Evolutionary conservation across 1,140 invertebrate species (phyloP).

Genomic region (Drosophila sproati): DNA sequence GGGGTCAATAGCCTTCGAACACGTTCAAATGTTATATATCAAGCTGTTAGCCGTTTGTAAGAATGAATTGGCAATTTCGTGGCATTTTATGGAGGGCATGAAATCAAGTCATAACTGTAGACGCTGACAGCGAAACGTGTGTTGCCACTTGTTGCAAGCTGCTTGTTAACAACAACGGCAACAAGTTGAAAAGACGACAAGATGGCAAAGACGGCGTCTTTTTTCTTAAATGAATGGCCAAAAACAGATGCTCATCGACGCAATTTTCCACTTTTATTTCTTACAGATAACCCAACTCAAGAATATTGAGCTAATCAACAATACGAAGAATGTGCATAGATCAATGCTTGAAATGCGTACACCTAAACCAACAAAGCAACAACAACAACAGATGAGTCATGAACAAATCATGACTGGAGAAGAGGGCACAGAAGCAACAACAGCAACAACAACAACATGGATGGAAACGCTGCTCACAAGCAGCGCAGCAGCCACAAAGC

Average conservation of each 20-base stretch:
- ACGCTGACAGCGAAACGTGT: slow-evolving; percentile 36
- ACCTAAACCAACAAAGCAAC: slow-evolving; percentile 39
- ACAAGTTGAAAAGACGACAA: background rate
- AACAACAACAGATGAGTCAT: slow-evolving; percentile 38
- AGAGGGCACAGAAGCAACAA: slow-evolving; percentile 10
- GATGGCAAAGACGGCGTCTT: background rate
- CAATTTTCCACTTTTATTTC: slow-evolving; percentile 57
- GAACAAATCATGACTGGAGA: slow-evolving; percentile 39
- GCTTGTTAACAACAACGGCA: slow-evolving; percentile 27
- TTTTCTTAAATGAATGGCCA: slow-evolving; percentile 38
- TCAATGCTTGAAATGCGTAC: slow-evolving; percentile 71
- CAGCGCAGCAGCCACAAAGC: slow-evolving; percentile 51
- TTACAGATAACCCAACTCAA: slow-evolving; percentile 83
- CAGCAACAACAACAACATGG: slow-evolving; percentile 56
- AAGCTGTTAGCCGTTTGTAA: slow-evolving; percentile 42
- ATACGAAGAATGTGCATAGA: slow-evolving; percentile 80
- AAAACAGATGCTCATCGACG: slow-evolving; percentile 33
- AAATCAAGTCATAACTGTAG: slow-evolving; percentile 77
- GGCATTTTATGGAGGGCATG: slow-evolving; percentile 56
- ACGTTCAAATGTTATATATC: slow-evolving; percentile 39
- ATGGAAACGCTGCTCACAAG: slow-evolving; percentile 63
- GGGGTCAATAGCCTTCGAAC: slow-evolving; percentile 43
- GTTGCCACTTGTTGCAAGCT: slow-evolving; percentile 42
- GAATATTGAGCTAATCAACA: slow-evolving; percentile 84
- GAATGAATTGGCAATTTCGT: slow-evolving; percentile 71